These are phyloP conservation scores for Apodemia zela DNA, from an alignment of 2,888 invertebrate species.

Conservation along the genomic window DNA sequence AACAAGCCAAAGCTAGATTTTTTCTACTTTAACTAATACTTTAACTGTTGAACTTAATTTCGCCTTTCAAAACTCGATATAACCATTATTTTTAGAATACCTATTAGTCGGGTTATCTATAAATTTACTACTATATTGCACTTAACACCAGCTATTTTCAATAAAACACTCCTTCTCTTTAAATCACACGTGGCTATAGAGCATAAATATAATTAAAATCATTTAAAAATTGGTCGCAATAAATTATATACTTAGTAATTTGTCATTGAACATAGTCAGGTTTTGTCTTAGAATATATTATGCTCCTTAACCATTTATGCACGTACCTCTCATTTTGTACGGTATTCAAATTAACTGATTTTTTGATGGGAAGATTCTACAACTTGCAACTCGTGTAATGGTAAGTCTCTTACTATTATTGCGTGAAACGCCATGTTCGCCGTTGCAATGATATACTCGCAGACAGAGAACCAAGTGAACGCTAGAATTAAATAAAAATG, in stretches of 20 bases:
- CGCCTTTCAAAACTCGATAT: not conserved
- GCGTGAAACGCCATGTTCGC: constrained; percentile 96
- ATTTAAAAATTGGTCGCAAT: not conserved
- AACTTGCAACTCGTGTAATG: constrained; percentile 88
- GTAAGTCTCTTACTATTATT: constrained; percentile 92
- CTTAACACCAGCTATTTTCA: not conserved
- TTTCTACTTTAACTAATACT: not conserved
- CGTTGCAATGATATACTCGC: constrained; percentile 94
- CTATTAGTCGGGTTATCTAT: not conserved
- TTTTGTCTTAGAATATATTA: not conserved
- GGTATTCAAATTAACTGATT: constrained; percentile 47
- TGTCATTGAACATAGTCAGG: not conserved
- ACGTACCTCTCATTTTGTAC: not conserved
- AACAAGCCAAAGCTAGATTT: not conserved
- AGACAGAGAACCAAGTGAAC: constrained; percentile 96
- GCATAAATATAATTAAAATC: not conserved
- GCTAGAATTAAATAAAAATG: constrained; percentile 80
- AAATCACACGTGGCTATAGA: not conserved
- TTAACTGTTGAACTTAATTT: not conserved
- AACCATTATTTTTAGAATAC: not conserved
- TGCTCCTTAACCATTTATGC: not conserved
- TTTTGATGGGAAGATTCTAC: constrained; percentile 75
- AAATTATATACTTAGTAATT: not conserved
- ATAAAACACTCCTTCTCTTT: not conserved
- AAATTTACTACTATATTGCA: not conserved